These are phyloP conservation scores for Stenopsyche tienmushanensis DNA, from an alignment of 1,140 invertebrate genomes.

Conservation along the genomic window DNA sequence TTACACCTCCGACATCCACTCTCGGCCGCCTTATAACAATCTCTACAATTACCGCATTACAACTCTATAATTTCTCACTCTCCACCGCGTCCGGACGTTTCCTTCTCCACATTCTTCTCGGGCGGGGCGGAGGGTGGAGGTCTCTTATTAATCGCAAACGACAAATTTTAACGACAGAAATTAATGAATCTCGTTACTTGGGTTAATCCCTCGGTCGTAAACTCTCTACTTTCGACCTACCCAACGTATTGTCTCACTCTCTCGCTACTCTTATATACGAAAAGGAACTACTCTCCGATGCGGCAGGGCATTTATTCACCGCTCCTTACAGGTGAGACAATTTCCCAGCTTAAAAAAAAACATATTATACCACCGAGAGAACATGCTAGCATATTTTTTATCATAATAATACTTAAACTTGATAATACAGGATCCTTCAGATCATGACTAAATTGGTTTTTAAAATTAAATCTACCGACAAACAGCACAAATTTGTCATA, in stretches of 20 bases:
- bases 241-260: conserved; percentile 39
- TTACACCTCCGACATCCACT: conserved; percentile 20
- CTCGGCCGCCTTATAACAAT: conserved; percentile 28
- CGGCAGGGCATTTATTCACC: conserved; percentile 32
- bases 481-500: no score
- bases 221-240: conserved; percentile 48
- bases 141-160: conserved; percentile 60
- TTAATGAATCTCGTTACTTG: conserved; percentile 61
- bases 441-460: no score
- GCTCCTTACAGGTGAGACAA: conserved; percentile 25
- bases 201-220: conserved; percentile 59
- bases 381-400: no score
- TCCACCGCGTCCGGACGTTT: conserved; percentile 31
- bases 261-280: background rate
- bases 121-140: conserved; percentile 41
- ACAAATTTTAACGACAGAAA: conserved; percentile 62
- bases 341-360: background rate
- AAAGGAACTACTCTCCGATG: background rate
- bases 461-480: no score
- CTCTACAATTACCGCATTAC: conserved; percentile 40
- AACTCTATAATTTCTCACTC: conserved; percentile 38
- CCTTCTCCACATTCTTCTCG: conserved; percentile 22
- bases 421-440: no score
- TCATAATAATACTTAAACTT: no score
- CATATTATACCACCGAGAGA: no score